Evolutionary conservation across 2,888 invertebrate species (phyloP), one percentile per base, ranked within the genome.

Genomic region (Anorthoa munda): DNA sequence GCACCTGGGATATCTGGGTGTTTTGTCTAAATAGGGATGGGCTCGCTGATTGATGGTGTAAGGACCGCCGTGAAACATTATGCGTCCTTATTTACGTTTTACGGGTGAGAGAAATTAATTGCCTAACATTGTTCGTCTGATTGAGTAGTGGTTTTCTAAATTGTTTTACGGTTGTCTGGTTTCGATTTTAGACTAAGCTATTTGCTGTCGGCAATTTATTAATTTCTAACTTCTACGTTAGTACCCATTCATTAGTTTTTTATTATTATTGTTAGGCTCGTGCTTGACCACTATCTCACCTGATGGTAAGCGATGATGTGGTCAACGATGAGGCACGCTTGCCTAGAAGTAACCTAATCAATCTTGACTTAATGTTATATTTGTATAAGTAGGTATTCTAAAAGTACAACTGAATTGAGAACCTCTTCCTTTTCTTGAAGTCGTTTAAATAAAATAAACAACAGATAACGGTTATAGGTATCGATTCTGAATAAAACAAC

Each of bases 1-100:
- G 71, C 83, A 86, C 86, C 87, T 87, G 87, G 68, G 68, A 50
- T 80, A 79, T 75, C 72, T 75, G 74, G 56, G 55, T 69, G 77
- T 82, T 80, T 85, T 72, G 72, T 76, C 68, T 79, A 77, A 77
- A 72, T 53, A 77, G 66, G 72, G 66, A 70, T 46, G 73, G 64
- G 58, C 46, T n/a, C 23, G 53, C 50, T 82, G 87, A 85, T 81
- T 81, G 77, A 85, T 85, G 87, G 63, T 72, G 75, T 45, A 17
- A 31, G 59, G 48, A 48, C 23, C 18, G 50, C 26, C 45, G 39
- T 58, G 53, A 75, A 75, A 72, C 70, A 79, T 69, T 69, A 61
- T 51, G 65, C 68, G 39, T 55, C 46, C 39, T 79, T 81, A 73
- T 83, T 69, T 79, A 72, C 51, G 63, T 53, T 31, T 77, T 67